These are phyloP conservation scores for Colletes gigas DNA, from an alignment of 1,140 invertebrate genomes.

Conservation along the genomic window DNA sequence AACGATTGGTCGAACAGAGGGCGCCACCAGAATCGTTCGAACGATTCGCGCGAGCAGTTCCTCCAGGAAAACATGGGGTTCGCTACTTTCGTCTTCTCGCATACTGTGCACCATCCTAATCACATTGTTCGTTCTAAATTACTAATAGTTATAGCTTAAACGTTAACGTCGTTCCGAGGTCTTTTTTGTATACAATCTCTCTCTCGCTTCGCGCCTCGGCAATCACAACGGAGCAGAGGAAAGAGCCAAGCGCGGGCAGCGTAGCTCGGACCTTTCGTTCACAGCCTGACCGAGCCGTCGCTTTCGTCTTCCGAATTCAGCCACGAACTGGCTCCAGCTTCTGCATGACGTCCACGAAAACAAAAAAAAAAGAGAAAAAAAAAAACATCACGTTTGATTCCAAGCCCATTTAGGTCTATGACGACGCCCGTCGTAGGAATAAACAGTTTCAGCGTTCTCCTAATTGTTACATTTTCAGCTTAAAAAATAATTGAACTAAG, in stretches of 20 bases:
- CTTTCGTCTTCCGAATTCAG: constrained; percentile 9
- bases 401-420: constrained; percentile 58
- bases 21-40: constrained; percentile 4
- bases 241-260: constrained; percentile 61
- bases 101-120: constrained; percentile 71
- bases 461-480: constrained; percentile 63
- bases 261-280: constrained; percentile 80
- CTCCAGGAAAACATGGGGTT: constrained; percentile 25
- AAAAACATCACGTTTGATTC: constrained; percentile 61
- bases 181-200: constrained; percentile 66
- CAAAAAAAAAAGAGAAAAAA: no score
- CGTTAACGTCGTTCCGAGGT: constrained; percentile 69
- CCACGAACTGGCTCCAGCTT: constrained; percentile 25
- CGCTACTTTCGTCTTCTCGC: constrained; percentile 54
- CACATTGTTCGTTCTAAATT: constrained; percentile 79
- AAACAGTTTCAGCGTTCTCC: constrained; percentile 38
- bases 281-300: constrained; percentile 80
- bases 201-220: constrained; percentile 41
- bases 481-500: constrained; percentile 64
- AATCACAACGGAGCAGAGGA: constrained; percentile 58
- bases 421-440: constrained; percentile 62
- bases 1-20: constrained; percentile 16
- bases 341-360: constrained; percentile 9
- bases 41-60: constrained; percentile 14
- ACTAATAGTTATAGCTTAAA: constrained; percentile 75